Base-by-base conservation (phyloP, 2,113 vertebrate genomes). In the Puffinus mauretanicus region DNA sequence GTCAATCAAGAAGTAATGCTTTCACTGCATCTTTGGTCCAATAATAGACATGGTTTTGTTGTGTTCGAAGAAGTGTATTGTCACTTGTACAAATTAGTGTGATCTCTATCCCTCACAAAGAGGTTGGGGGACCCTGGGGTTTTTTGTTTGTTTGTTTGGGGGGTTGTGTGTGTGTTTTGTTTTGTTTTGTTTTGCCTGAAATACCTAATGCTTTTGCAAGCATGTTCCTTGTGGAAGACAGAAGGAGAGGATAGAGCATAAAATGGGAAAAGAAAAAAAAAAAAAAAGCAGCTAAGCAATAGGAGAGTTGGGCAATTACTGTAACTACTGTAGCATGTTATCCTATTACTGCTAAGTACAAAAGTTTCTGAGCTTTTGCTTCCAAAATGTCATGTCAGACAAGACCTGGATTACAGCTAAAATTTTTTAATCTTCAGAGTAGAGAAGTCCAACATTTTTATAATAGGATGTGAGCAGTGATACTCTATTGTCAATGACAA, bases 381-480 rank as follows among this genome's bases (percentile, higher is more conserved):
- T 97, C 93, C 85, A 95, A 96, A 96, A 92, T 77, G 70, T 95
- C 92, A 58, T 95, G 86, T 96, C 95, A 97, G 90, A 97, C 66
- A 96, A 97, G 93, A 93, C 86, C 91, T 90, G 92, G 87, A 96
- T 97, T 92, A 73, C 70, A 94, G 92, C 38, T 42, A 18, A 86
- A 69, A 4, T 81, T 86, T 96, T 97, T 96, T 94, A 96, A 97
- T 98, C 96, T 95, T 94, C 82, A 3, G 44, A 93, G 54, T 70
- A 73, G 61, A 96, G 88, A 73, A 88, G 29, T 85, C 71, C 14
- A 78, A 47, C 6, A 69, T 57, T 88, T 91, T 92, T 94, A 61
- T 90, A 86, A 91, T 22, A 76, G 77, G 58, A 76, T 78, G 22
- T 82, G 60, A 79, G 15, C 57, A 88, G 30, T 15, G 25, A 78